These are phyloP conservation scores for Lochmaea crataegi DNA, from an alignment of 2,888 invertebrate genomes.

Conservation along the genomic window DNA sequence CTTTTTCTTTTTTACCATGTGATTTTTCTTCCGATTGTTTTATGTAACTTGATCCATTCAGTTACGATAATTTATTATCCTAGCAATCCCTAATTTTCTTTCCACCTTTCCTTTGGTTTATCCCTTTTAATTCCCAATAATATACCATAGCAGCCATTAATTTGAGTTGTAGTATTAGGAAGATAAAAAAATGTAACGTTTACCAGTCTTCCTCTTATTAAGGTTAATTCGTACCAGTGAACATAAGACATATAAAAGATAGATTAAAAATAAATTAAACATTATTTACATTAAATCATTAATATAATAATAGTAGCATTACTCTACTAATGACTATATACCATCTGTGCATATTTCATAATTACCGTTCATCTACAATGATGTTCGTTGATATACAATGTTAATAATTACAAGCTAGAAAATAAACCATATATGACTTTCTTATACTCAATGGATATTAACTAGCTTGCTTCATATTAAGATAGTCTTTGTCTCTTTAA, in stretches of 20 bases:
- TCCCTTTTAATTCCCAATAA: no score
- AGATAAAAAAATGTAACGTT: background rate
- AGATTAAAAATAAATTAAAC: conserved; percentile 49
- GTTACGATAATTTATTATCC: no score
- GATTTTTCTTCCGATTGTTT: no score
- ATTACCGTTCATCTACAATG: conserved; percentile 50
- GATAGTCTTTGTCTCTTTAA: conserved; percentile 31
- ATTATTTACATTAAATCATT: conserved; percentile 44
- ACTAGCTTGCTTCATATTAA: conserved; percentile 26
- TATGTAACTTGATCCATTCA: no score
- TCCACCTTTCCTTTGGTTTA: no score
- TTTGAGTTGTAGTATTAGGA: no score
- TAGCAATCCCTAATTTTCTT: no score
- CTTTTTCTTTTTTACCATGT: no score
- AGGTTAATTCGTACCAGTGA: conserved; percentile 16
- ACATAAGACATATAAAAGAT: conserved; percentile 26
- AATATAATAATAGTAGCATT: conserved; percentile 37
- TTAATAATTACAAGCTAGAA: conserved; percentile 48
- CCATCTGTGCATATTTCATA: conserved; percentile 46
- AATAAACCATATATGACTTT: conserved; percentile 52
- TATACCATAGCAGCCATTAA: no score
- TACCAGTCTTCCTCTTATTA: conserved; percentile 8
- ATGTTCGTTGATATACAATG: conserved; percentile 47
- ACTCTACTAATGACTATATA: conserved; percentile 44
- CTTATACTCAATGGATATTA: conserved; percentile 44